Base-by-base conservation (phyloP, 2,888 invertebrate genomes). In the Leucozona laternaria region DNA sequence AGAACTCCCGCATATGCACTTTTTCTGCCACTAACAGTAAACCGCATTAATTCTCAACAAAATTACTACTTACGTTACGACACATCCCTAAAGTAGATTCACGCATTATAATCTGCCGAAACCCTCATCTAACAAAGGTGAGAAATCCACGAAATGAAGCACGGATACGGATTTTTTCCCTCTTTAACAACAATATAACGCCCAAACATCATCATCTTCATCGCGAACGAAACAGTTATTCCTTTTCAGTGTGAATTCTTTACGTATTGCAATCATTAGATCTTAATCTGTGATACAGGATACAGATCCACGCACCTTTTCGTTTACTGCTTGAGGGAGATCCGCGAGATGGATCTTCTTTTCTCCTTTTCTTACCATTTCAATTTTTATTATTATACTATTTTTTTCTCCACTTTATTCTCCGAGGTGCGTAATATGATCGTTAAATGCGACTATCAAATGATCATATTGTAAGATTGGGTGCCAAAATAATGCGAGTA, bases 141-240 rank as follows among this genome's bases (percentile, higher is more conserved):
- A 80, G 77, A 80, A 66, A 73, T 72, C 58, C 66, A 68, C 64
- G 57, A 72, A 85, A 85, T 79, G 22, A 13, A 43, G 25, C 62
- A 43, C 28, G 45, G 45, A 64, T 28, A 45, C 45, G 20, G 8
- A 22, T 40, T 37, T 37, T 64, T 66, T 20, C 15, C 48, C n/a
- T n/a, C n/a, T 66, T 34, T 66, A 66, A 66, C 31, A 66, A 34
- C 1, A 64, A 64, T 10, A 48, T 17, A 31, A 48, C 66, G 66
- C 66, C 64, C 66, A 48, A 48, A 20, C 66, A 45, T 79, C 79
- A 37, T 62, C 43, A 31, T 64, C 22, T 13, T 20, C 60, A 72
- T 45, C 80, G 76, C 84, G 80, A 78, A 73, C 62, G 78, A 81
- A 73, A 86, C 85, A 86, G 85, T 86, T 86, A 86, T 86, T 53